These are phyloP conservation scores for Petaurus breviceps DNA, from an alignment of 2,113 vertebrate species.

Conservation along the genomic window DNA sequence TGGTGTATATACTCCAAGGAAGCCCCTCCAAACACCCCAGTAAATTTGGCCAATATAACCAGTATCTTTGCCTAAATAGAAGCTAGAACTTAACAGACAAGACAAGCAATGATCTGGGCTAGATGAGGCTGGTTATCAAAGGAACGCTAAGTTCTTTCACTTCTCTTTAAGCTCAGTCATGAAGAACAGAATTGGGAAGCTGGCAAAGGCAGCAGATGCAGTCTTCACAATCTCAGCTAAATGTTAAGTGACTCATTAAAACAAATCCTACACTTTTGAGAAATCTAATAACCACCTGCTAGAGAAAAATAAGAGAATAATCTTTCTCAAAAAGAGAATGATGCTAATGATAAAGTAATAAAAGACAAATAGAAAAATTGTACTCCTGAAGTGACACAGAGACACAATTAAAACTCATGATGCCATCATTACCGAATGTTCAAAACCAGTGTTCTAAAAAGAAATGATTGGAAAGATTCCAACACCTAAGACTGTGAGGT, in stretches of 20 bases:
- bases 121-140: not conserved
- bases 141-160: constrained; percentile 58
- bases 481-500: not conserved
- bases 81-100: not conserved
- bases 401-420: not conserved
- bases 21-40: not conserved
- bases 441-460: not conserved
- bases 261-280: constrained; percentile 65
- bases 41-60: not conserved
- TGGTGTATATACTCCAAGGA: not conserved
- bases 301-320: constrained; percentile 65
- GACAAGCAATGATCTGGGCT: constrained; percentile 18
- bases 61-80: not conserved
- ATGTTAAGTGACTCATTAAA: constrained; percentile 75
- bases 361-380: not conserved
- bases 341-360: not conserved
- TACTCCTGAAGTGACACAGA: not conserved
- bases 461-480: not conserved
- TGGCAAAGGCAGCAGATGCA: constrained; percentile 77
- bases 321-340: constrained; percentile 62
- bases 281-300: constrained; percentile 66
- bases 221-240: constrained; percentile 74
- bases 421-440: not conserved
- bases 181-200: constrained; percentile 63
- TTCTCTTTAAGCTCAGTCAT: constrained; percentile 51